These are phyloP conservation scores for Limenitis camilla DNA, from an alignment of 2,888 invertebrate genomes.

Conservation along the genomic window DNA sequence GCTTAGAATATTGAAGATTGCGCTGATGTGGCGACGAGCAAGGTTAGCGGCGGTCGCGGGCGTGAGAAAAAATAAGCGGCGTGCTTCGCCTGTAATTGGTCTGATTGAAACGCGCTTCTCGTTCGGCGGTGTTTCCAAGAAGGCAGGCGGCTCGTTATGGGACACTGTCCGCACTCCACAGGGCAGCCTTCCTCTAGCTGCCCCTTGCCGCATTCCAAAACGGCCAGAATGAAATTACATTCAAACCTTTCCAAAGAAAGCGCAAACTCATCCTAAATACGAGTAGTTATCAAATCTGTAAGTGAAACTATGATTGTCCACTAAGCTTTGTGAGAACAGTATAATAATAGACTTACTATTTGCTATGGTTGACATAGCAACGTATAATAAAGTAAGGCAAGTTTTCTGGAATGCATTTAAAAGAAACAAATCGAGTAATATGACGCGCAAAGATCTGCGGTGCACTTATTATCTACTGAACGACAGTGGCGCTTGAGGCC, in stretches of 20 bases:
- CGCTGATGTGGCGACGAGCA: slow-evolving; percentile 28
- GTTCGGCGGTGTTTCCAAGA: slow-evolving; percentile 59
- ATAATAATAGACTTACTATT: too few relatives aligned
- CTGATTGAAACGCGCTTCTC: slow-evolving; percentile 68
- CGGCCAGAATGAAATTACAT: slow-evolving; percentile 10
- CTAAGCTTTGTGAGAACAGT: too few relatives aligned
- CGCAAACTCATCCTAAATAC: too few relatives aligned
- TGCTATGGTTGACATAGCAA: too few relatives aligned
- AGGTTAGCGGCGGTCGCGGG: slow-evolving; percentile 31
- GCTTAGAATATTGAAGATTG: slow-evolving; percentile 22
- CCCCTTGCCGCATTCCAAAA: slow-evolving; percentile 29
- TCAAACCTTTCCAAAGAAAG: not conserved
- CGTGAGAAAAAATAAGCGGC: slow-evolving; percentile 59
- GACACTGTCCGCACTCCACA: slow-evolving; percentile 56
- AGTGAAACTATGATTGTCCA: too few relatives aligned
- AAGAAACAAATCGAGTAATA: slow-evolving; percentile 39
- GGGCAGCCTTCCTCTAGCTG: slow-evolving; percentile 35
- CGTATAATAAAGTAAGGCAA: slow-evolving; percentile 9
- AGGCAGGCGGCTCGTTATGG: slow-evolving; percentile 58
- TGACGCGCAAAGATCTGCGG: slow-evolving; percentile 50
- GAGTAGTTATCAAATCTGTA: too few relatives aligned
- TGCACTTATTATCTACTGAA: slow-evolving; percentile 64
- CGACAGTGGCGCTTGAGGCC: slow-evolving; percentile 44
- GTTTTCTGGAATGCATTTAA: slow-evolving; percentile 40
- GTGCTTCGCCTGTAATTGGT: slow-evolving; percentile 64